Base-by-base conservation (phyloP, 2,888 invertebrate genomes). In the Caenorhabditis zanzibari region DNA sequence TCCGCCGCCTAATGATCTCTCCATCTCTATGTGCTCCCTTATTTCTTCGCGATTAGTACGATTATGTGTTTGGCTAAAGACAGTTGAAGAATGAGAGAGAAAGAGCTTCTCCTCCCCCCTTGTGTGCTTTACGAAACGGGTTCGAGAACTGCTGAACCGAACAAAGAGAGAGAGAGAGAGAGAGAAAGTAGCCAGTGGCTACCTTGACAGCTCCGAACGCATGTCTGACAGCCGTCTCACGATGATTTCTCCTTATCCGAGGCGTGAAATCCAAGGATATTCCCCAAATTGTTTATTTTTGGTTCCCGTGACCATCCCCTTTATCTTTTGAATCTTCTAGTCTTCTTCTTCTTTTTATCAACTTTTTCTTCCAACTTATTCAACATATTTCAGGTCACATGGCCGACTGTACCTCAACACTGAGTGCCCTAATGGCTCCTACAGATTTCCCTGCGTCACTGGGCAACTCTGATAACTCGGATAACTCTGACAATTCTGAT, bases 51-150 rank as follows among this genome's bases (percentile, higher is more conserved):
- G 85, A 85, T 85, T 85, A 85, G 85, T 85, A 85, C 80, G 85
- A 85, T 85, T 85, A 85, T 85, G 85, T 85, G 85, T 85, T 85
- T 80, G 72, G 80, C 80, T 68, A 68, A 68, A 68, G 68, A 68
- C 68, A 68, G 49, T 38, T 32, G 24, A 58, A 59, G 76, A 76
- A 47, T 49, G 47, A 63, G 77, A 47, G 24, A 41, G 64, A n/a
- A n/a, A n/a, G n/a, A n/a, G n/a, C 54, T 35, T 32, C 28, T 9
- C 26, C 61, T 10, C 59, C 63, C 44, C 3, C 7, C 61, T 16
- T 72, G 80, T 72, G 80, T 72, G 80, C 72, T 72, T 73, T 80
- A 72, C 80, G 80, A 73, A 80, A 73, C 80, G 77, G 77, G 77
- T 77, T 77, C 77, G 77, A 77, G 77, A 80, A 80, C 80, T 80